Conservation (phyloP, 1,140 invertebrate genomes). For the Caenorhabditis latens region DNA sequence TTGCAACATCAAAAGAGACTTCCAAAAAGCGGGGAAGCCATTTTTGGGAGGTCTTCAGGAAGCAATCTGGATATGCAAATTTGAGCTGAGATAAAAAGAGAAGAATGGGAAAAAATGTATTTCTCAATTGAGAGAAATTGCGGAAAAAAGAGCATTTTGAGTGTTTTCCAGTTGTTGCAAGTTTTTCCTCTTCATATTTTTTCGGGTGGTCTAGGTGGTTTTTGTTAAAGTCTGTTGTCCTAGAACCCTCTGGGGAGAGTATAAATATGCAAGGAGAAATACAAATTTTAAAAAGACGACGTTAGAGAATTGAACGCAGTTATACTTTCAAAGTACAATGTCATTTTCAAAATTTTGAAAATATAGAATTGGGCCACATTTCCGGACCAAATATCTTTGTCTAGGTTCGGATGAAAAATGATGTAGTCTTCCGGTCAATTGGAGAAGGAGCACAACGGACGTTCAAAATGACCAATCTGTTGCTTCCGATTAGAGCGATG, state of each 20-base stretch:
- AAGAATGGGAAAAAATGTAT: background rate
- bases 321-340: background rate
- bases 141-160: conserved; percentile 41
- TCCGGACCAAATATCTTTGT: background rate
- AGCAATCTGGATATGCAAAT: conserved; percentile 53
- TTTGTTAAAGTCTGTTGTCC: background rate
- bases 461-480: conserved; percentile 4
- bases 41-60: background rate
- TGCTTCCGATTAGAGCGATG: conserved; percentile 21
- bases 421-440: conserved; percentile 9
- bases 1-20: background rate
- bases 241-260: background rate
- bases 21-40: background rate
- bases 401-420: background rate
- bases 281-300: background rate
- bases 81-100: conserved; percentile 9
- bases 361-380: background rate
- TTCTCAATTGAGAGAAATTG: conserved; percentile 4
- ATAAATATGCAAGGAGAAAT: background rate
- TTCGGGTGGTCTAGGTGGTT: conserved; percentile 17
- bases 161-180: conserved; percentile 40
- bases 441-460: background rate
- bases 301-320: background rate
- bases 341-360: conserved; percentile 5
- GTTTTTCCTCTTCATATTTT: background rate